phyloP scores from a whole-genome alignment of 2,888 invertebrate genomes.

The Nyleta sp. region DNA sequence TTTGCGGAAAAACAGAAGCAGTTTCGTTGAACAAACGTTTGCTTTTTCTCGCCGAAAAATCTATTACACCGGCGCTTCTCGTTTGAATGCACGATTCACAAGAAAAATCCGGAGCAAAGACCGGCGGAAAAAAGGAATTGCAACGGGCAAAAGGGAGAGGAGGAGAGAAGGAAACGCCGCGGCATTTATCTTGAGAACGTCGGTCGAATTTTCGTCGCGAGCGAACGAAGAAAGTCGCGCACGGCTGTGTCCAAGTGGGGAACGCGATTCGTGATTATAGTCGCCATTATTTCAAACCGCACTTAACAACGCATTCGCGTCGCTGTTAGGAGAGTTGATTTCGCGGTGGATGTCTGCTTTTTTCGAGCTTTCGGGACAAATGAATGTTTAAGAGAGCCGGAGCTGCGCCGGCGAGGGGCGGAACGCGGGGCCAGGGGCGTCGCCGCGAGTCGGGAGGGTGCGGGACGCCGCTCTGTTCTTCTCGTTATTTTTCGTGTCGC shows the following conservation, averaged over 20 bases:
- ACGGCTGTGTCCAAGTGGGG: no score
- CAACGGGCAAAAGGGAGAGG: neutral
- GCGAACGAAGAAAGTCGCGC: no score
- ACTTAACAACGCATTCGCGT: no score
- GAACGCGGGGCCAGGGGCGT: conserved; percentile 21
- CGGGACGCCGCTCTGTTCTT: conserved; percentile 54
- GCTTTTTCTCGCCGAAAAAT: conserved; percentile 44
- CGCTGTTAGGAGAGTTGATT: conserved; percentile 41
- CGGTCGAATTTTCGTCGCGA: no score
- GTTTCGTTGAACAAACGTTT: conserved; percentile 51
- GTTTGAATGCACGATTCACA: conserved; percentile 31
- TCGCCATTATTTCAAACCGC: no score
- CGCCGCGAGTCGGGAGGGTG: conserved; percentile 26
- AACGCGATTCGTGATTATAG: no score
- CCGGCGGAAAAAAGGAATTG: neutral
- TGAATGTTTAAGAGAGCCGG: conserved; percentile 62
- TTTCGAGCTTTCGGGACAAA: conserved; percentile 55
- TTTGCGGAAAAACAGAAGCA: conserved; percentile 29
- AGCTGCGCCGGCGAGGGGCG: conserved; percentile 6
- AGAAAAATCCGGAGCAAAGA: neutral
- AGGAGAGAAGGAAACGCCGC: conserved; percentile 7
- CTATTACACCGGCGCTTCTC: conserved; percentile 46
- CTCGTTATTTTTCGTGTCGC: conserved; percentile 67
- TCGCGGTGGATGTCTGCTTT: conserved; percentile 45
- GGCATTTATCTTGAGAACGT: conserved; percentile 26